Percentiles rank a stretch among this genome's conserved stretches.
These are phyloP conservation scores for Lasioglossum baleicum DNA, from an alignment of 1,140 invertebrate genomes.

Conservation along the genomic window DNA sequence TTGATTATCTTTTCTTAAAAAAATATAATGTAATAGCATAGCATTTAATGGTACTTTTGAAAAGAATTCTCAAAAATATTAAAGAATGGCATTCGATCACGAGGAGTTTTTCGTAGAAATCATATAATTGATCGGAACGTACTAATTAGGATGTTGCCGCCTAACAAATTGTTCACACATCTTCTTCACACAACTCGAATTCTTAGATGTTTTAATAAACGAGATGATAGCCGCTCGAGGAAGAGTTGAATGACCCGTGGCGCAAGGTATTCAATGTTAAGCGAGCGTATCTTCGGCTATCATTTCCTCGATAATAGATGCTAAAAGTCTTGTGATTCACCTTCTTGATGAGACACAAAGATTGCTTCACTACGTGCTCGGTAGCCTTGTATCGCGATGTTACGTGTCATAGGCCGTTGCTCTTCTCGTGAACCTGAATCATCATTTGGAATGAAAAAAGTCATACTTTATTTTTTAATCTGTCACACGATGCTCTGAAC, in stretches of 20 bases:
- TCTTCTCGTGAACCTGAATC: background rate
- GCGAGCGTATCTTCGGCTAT: background rate
- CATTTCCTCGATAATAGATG: background rate
- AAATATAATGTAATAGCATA: too few relatives aligned
- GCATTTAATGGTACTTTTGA: too few relatives aligned
- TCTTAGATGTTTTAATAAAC: background rate
- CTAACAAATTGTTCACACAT: too few relatives aligned
- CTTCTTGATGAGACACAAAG: background rate
- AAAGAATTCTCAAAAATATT: too few relatives aligned
- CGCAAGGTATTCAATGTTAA: background rate
- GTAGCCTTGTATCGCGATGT: background rate
- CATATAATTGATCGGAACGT: too few relatives aligned
- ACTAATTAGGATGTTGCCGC: too few relatives aligned
- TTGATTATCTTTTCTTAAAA: too few relatives aligned
- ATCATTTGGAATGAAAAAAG: background rate
- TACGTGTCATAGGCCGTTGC: background rate
- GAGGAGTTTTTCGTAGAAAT: too few relatives aligned
- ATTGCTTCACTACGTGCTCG: background rate
- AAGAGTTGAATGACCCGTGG: background rate
- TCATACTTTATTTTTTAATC: background rate
- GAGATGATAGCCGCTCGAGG: background rate
- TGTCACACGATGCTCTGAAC: too few relatives aligned
- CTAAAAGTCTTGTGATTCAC: background rate
- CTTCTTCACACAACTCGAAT: too few relatives aligned
- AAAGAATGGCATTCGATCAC: too few relatives aligned